Evolutionary conservation across 2,888 invertebrate genomes (phyloP).

Genomic region (Lathronympha strigana): DNA sequence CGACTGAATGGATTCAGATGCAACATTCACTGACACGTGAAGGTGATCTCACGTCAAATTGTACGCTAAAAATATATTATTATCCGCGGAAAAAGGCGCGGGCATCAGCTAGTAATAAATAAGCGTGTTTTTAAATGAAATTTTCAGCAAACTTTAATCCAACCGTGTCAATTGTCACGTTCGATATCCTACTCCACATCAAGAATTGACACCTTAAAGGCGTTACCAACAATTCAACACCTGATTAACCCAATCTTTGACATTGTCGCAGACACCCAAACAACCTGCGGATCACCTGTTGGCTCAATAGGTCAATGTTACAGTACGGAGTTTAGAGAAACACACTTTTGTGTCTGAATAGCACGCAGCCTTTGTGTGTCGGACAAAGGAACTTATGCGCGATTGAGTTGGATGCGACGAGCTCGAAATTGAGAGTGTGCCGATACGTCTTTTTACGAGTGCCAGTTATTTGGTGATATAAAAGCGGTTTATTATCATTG

Average conservation of each 20-base stretch:
- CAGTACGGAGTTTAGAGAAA: slow-evolving; percentile 79
- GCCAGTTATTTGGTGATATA: not conserved
- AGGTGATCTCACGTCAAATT: too few relatives aligned
- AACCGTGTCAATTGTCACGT: not conserved
- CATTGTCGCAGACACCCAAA: slow-evolving; percentile 68
- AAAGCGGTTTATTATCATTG: not conserved
- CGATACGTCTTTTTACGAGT: slow-evolving; percentile 14
- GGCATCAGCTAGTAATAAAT: too few relatives aligned
- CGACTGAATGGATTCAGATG: too few relatives aligned
- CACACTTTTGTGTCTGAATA: slow-evolving; percentile 78
- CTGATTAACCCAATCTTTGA: slow-evolving; percentile 18
- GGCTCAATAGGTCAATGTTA: slow-evolving; percentile 83
- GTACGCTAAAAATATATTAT: too few relatives aligned
- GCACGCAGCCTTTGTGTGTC: slow-evolving; percentile 69
- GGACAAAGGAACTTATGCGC: slow-evolving; percentile 77
- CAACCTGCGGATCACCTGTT: slow-evolving; percentile 79
- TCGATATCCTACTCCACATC: not conserved
- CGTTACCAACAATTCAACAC: not conserved
- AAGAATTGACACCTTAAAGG: not conserved
- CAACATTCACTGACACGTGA: too few relatives aligned
- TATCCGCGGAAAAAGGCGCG: too few relatives aligned
- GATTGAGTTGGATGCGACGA: slow-evolving; percentile 68
- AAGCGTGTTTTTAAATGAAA: too few relatives aligned
- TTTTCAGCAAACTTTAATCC: too few relatives aligned
- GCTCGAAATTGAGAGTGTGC: slow-evolving; percentile 73